Percentiles rank a stretch among this genome's conserved stretches.
These are phyloP conservation scores for Danaus plexippus DNA, from an alignment of 1,140 invertebrate genomes.

Conservation along the genomic window DNA sequence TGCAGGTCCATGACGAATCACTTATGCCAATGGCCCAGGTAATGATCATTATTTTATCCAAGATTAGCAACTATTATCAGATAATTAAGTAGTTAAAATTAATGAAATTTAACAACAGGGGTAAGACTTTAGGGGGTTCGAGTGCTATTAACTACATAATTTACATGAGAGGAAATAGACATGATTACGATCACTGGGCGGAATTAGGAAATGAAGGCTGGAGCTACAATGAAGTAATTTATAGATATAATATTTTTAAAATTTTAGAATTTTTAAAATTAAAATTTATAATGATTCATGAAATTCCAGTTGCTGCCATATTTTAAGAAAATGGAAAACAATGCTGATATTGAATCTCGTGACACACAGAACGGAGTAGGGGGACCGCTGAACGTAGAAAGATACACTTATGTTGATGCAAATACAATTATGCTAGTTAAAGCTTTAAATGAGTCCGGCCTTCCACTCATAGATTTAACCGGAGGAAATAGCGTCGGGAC, in stretches of 20 bases:
- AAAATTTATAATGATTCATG: neutral
- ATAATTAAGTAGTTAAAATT: neutral
- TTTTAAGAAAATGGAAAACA: conserved; percentile 26
- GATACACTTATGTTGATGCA: conserved; percentile 19
- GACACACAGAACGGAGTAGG: conserved; percentile 16
- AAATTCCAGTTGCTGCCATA: conserved; percentile 23
- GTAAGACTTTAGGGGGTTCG: conserved; percentile 78
- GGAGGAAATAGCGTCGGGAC: conserved; percentile 72
- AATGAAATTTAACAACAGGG: conserved; percentile 35
- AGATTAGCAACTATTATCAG: neutral
- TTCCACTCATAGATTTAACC: conserved; percentile 72
- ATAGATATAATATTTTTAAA: no score
- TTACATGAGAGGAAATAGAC: conserved; percentile 81
- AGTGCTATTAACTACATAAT: conserved; percentile 85
- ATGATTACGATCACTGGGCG: conserved; percentile 82
- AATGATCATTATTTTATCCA: neutral
- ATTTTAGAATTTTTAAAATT: no score
- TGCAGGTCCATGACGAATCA: conserved; percentile 53
- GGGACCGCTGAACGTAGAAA: conserved; percentile 2
- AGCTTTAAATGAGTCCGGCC: conserved; percentile 74
- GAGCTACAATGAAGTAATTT: conserved; percentile 81
- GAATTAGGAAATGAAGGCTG: conserved; percentile 78
- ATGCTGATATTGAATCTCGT: conserved; percentile 13
- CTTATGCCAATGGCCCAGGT: conserved; percentile 76
- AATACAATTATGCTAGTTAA: conserved; percentile 70